A percentile compares a stretch with the other conserved stretches of the same genome.
Conservation (phyloP, 2,113 vertebrate species). For the Apteryx owenii region DNA sequence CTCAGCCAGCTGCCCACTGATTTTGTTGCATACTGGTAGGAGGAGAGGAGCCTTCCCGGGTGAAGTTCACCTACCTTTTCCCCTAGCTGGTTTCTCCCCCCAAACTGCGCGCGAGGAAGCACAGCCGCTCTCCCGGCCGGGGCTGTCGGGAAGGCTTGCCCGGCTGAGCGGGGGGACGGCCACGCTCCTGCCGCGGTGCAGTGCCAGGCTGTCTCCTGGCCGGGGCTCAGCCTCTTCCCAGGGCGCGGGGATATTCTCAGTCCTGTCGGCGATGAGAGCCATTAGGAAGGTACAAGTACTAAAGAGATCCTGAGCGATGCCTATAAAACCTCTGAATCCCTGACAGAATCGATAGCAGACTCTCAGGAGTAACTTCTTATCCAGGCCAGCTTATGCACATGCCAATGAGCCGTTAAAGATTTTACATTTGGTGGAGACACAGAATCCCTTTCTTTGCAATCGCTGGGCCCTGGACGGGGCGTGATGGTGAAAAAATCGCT, state of each 20-base stretch:
- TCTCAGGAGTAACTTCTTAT: slow-evolving; percentile 55
- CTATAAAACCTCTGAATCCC: slow-evolving; percentile 62
- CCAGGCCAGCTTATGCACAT: slow-evolving; percentile 42
- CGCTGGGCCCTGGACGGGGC: neutral
- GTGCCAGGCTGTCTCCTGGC: neutral
- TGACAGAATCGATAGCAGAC: slow-evolving; percentile 63
- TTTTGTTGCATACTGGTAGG: slow-evolving; percentile 25
- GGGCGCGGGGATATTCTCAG: neutral
- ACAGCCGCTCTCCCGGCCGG: accelerated
- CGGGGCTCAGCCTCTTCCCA: neutral
- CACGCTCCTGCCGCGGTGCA: accelerated
- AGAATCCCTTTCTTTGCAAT: neutral
- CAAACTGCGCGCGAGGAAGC: accelerated
- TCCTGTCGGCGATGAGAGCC: neutral
- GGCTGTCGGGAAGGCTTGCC: neutral
- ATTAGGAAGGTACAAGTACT: slow-evolving; percentile 42
- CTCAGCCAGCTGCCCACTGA: slow-evolving; percentile 61
- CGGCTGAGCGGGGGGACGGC: accelerated
- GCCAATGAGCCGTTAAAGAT: slow-evolving; percentile 61
- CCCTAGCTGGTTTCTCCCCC: accelerated
- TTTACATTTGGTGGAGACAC: slow-evolving; percentile 44
- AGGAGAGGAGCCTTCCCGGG: slow-evolving; percentile 3
- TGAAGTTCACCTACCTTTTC: neutral
- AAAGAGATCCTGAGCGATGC: slow-evolving; percentile 50
- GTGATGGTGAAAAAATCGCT: neutral